Evolutionary conservation across 1,140 invertebrate species (phyloP).

Genomic region (Drosophila busckii): DNA sequence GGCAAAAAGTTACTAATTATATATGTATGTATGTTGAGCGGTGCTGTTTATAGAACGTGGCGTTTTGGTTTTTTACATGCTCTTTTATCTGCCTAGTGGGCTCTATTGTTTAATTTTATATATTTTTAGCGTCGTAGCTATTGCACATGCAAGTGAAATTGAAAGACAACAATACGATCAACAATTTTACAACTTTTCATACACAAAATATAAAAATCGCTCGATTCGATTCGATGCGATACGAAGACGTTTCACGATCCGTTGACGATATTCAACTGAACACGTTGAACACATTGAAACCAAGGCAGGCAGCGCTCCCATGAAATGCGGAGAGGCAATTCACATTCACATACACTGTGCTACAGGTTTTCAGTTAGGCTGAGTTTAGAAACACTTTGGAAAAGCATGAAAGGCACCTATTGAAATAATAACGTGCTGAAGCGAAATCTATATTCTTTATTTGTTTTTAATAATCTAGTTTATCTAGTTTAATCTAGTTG

Average conservation of each 20-base stretch:
- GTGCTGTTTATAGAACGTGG: slow-evolving; percentile 55
- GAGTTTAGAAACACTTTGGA: too few species aligned
- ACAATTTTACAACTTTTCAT: slow-evolving; percentile 28
- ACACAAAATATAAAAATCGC: slow-evolving; percentile 9
- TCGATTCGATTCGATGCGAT: slow-evolving; percentile 9
- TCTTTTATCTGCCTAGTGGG: slow-evolving; percentile 10
- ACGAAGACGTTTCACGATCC: slow-evolving; percentile 51
- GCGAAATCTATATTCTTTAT: too few species aligned
- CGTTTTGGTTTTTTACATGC: slow-evolving; percentile 31
- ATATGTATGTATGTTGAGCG: slow-evolving; percentile 22
- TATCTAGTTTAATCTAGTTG: too few species aligned
- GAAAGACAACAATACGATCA: slow-evolving; percentile 37
- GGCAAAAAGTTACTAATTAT: slow-evolving; percentile 33
- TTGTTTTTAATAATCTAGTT: too few species aligned
- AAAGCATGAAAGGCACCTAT: too few species aligned
- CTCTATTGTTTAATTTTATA: slow-evolving; percentile 21
- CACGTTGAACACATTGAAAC: slow-evolving; percentile 14
- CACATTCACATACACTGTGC: too few species aligned
- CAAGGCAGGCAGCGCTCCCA: slow-evolving; percentile 6
- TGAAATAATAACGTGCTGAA: too few species aligned
- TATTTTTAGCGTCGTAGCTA: slow-evolving; percentile 60
- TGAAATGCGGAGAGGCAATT: background rate
- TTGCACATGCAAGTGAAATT: slow-evolving; percentile 63
- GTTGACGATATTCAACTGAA: slow-evolving; percentile 37
- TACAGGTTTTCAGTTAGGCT: too few species aligned